Conservation (phyloP, 2,888 invertebrate genomes). For the Hemithea aestivaria region DNA sequence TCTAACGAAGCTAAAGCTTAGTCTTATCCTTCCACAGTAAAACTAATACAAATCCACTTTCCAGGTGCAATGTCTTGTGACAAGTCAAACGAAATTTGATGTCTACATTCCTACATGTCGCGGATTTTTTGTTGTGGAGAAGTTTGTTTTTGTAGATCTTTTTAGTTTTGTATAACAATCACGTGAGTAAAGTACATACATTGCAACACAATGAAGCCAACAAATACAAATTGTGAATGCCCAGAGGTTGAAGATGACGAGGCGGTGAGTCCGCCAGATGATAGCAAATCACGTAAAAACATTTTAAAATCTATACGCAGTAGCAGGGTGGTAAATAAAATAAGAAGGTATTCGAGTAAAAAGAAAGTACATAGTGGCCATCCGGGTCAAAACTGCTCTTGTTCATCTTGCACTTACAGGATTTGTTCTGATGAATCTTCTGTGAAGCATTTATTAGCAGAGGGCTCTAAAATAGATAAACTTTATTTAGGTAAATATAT, state of each 20-base stretch:
- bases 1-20: too few relatives aligned
- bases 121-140: not conserved
- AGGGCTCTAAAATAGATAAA: constrained; percentile 42
- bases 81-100: constrained; percentile 26
- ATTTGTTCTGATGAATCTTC: constrained; percentile 40
- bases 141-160: constrained; percentile 1
- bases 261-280: too few relatives aligned
- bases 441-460: constrained; percentile 30
- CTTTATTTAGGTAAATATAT: constrained; percentile 44
- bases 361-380: constrained; percentile 30
- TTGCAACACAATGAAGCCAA: constrained; percentile 28
- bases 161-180: constrained; percentile 14
- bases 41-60: constrained; percentile 9
- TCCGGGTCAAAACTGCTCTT: constrained; percentile 39
- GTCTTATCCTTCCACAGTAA: not conserved
- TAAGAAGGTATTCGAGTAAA: constrained; percentile 24
- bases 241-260: too few relatives aligned
- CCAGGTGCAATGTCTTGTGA: constrained; percentile 29
- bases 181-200: constrained; percentile 15
- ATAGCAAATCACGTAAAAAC: too few relatives aligned
- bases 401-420: constrained; percentile 41
- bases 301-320: too few relatives aligned
- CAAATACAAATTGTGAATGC: not conserved
- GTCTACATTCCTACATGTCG: constrained; percentile 20
- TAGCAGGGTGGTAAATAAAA: not conserved